Percentiles rank a stretch among this genome's conserved stretches.
Conservation (phyloP, 2,888 invertebrate genomes). For the Philopedon plagiatum region DNA sequence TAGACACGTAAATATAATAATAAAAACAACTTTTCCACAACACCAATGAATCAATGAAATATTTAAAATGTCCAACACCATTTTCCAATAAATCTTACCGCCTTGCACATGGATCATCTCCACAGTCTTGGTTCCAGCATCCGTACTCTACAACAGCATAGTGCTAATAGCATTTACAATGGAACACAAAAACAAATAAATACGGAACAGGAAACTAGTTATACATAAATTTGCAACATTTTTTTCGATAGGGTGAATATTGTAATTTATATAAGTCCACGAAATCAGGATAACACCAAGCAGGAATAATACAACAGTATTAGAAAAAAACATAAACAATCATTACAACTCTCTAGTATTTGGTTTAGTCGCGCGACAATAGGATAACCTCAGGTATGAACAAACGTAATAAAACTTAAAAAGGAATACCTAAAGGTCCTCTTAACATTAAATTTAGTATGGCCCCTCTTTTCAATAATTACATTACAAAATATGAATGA, state of each 20-base stretch:
- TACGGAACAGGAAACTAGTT: slow-evolving; percentile 52
- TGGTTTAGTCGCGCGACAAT: no score
- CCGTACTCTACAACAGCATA: slow-evolving; percentile 85
- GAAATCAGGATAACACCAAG: no score
- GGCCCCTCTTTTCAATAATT: no score
- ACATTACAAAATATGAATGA: no score
- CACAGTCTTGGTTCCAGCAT: slow-evolving; percentile 91
- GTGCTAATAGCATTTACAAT: slow-evolving; percentile 56
- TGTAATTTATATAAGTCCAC: not conserved
- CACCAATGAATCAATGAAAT: slow-evolving; percentile 54
- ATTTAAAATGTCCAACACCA: slow-evolving; percentile 33
- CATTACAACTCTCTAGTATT: no score
- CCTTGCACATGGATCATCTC: slow-evolving; percentile 93
- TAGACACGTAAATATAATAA: slow-evolving; percentile 49
- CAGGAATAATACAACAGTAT: no score
- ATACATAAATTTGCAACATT: slow-evolving; percentile 6
- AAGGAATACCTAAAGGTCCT: no score
- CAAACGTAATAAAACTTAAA: no score
- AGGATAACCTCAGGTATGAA: no score
- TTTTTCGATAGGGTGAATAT: slow-evolving; percentile 3
- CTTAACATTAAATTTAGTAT: no score
- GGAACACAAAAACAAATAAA: slow-evolving; percentile 54
- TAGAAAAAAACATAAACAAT: no score
- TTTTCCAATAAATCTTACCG: slow-evolving; percentile 78
- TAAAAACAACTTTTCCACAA: slow-evolving; percentile 54